Base-by-base conservation (phyloP, 2,888 invertebrate species). In the Oasisia sp. region DNA sequence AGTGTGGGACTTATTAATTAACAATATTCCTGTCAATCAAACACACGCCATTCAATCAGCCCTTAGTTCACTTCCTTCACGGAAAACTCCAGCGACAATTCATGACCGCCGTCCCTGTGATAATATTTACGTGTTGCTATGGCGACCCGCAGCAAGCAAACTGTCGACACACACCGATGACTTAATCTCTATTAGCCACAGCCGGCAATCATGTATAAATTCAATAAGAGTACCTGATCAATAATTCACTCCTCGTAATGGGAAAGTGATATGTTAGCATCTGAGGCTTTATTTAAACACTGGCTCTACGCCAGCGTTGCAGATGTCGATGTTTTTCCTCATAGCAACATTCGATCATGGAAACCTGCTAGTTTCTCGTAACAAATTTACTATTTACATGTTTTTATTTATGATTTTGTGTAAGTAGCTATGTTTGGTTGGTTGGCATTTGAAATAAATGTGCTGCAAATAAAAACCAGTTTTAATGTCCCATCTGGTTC, bases 171-270 rank as follows among this genome's bases (percentile, higher is more conserved):
- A 74, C 19, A 27, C 14, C 27, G n/a, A 74, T 74, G 74, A 74
- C 74, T 74, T 74, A 74, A 74, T 74, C 74, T 74, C 27, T 74
- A n/a, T 74, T 74, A 74, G 74, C 74, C n/a, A n/a, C n/a, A n/a
- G 74, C 74, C 74, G 7, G n/a, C 74, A 74, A 74, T 74, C 27
- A 74, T 74, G 74, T n/a, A 27, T 74, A n/a, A 74, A 74, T 74
- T 74, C 74, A 74, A 74, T 74, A 74, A 74, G 74, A 74, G 27
- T n/a, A 74, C 27, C 74, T 74, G n/a, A 74, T 74, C 74, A 74
- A 74, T 74, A 74, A 74, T 74, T 74, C 74, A 74, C 14, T 27
- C 27, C 74, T 74, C 74, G 27, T 50, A 27, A 74, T 74, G 74
- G 74, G 74, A 74, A 74, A 74, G 74, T 74, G 74, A 74, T 74